Percentiles rank a stretch among this genome's conserved stretches.
These are phyloP conservation scores for Aspidoscelis tigris DNA, from an alignment of 2,113 vertebrate species.

Conservation along the genomic window DNA sequence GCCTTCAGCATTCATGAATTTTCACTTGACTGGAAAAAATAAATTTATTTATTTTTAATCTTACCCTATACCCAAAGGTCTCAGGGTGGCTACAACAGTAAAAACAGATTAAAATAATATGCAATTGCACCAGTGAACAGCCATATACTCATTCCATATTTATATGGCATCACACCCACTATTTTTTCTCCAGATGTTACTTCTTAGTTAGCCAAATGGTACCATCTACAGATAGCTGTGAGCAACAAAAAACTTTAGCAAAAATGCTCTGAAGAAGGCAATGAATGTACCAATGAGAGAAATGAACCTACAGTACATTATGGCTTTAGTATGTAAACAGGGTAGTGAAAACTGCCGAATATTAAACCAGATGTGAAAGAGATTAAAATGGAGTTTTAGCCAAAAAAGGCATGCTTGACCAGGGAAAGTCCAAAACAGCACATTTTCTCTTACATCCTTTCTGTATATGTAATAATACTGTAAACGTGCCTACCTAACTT, in stretches of 20 bases:
- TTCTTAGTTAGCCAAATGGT: background rate
- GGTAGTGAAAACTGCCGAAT: background rate
- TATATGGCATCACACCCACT: no score
- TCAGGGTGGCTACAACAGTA: no score
- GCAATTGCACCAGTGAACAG: no score
- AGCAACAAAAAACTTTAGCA: no score
- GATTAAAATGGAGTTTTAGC: background rate
- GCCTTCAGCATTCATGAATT: background rate
- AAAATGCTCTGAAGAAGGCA: background rate
- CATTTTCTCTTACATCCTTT: background rate
- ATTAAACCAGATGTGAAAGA: background rate
- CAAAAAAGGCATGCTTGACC: background rate
- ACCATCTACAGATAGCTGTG: background rate
- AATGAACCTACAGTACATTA: background rate
- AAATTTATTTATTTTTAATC: no score
- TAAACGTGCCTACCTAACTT: background rate
- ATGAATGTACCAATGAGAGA: background rate
- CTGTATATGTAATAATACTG: background rate
- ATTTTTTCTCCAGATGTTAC: no score
- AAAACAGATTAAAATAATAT: no score
- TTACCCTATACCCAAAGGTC: no score
- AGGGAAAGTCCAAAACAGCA: background rate
- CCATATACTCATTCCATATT: no score
- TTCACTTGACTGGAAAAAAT: no score
- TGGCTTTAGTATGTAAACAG: background rate